Evolutionary conservation across 2,888 invertebrate species (phyloP).

Genomic region (Eristalis pertinax): DNA sequence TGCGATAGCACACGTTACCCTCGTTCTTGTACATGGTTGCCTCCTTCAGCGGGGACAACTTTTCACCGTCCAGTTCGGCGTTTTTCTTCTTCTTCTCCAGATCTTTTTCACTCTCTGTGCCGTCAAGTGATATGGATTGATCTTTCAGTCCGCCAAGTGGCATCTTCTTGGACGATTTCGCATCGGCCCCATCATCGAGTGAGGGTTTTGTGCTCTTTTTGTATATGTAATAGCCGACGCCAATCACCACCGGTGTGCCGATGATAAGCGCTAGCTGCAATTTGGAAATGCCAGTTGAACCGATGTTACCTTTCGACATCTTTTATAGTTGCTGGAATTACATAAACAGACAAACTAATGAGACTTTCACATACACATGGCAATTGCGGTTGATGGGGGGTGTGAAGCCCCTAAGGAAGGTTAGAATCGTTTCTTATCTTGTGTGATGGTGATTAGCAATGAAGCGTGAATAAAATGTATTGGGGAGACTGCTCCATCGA

Average conservation of each 20-base stretch:
- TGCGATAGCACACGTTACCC: constrained; percentile 93
- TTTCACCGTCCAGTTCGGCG: constrained; percentile 76
- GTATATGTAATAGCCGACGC: constrained; percentile 87
- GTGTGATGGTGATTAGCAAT: constrained; percentile 28
- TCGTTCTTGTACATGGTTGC: constrained; percentile 92
- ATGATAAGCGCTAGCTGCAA: constrained; percentile 93
- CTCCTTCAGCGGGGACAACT: constrained; percentile 85
- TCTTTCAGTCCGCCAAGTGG: constrained; percentile 83
- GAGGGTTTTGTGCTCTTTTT: constrained; percentile 64
- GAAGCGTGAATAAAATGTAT: constrained; percentile 1
- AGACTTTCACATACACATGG: constrained; percentile 48
- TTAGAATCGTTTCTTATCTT: constrained; percentile 59
- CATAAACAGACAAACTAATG: constrained; percentile 41
- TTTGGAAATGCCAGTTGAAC: constrained; percentile 83
- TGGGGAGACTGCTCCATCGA: not conserved
- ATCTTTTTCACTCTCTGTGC: constrained; percentile 80
- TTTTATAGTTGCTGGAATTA: constrained; percentile 50
- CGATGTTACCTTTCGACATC: constrained; percentile 73
- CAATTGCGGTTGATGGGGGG: constrained; percentile 9
- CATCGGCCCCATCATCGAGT: constrained; percentile 66
- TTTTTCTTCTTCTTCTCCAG: constrained; percentile 81
- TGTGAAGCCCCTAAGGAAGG: constrained; percentile 36
- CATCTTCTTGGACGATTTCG: constrained; percentile 81
- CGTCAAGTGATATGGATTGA: constrained; percentile 84
- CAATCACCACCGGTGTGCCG: constrained; percentile 91